These are phyloP conservation scores for Halichoerus grypus DNA, from an alignment of 2,113 vertebrate species.

Conservation along the genomic window DNA sequence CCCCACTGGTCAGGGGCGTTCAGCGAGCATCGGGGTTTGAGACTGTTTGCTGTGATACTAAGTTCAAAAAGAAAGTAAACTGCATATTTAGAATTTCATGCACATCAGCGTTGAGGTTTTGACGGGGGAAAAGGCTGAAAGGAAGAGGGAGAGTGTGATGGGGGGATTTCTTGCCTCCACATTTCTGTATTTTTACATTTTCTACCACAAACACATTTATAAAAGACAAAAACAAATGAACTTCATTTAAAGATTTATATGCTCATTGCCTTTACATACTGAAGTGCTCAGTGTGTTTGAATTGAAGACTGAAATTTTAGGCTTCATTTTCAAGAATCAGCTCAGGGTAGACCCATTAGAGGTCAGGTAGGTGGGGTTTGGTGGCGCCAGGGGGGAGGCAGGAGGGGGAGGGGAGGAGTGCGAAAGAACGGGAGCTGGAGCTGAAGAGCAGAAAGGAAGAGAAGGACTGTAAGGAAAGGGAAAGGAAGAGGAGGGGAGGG, in stretches of 20 bases:
- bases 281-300: background rate
- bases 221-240: background rate
- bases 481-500: background rate
- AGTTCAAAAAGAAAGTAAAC: background rate
- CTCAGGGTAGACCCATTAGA: background rate
- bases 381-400: accelerated
- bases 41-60: no score
- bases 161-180: background rate
- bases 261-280: background rate
- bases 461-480: background rate
- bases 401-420: accelerated
- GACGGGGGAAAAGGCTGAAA: background rate
- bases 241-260: background rate
- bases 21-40: background rate
- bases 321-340: background rate
- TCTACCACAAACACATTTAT: background rate
- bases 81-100: background rate
- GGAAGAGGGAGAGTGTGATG: background rate
- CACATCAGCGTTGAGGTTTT: background rate
- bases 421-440: accelerated
- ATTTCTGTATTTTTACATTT: background rate
- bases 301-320: background rate
- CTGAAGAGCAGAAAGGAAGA: accelerated
- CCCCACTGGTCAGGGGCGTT: background rate
- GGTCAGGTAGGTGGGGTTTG: no score